Conservation (phyloP, 2,797 vertebrate genomes). For the Chaenodraco wilsoni region DNA sequence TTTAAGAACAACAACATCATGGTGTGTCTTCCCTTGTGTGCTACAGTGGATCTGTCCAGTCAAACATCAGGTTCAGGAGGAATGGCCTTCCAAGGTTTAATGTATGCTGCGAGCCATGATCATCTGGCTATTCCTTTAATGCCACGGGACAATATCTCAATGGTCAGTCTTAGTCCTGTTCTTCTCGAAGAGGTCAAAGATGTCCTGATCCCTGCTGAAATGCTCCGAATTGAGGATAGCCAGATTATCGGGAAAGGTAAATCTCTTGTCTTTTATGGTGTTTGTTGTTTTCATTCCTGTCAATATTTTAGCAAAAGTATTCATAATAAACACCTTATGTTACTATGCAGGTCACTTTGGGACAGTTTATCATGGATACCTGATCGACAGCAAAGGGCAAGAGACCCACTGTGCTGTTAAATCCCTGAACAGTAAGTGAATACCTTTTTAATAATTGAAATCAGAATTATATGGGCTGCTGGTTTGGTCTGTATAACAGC, state of each 20-base stretch:
- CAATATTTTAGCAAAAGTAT: not conserved
- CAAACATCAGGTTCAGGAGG: slow-evolving; percentile 65
- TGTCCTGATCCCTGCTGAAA: slow-evolving; percentile 90
- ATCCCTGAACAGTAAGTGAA: slow-evolving; percentile 89
- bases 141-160: slow-evolving; percentile 76
- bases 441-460: not conserved
- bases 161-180: slow-evolving; percentile 82
- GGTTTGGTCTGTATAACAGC: slow-evolving; percentile 1
- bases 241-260: slow-evolving; percentile 94
- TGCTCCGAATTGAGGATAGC: slow-evolving; percentile 84
- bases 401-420: slow-evolving; percentile 91
- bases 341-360: slow-evolving; percentile 90
- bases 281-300: not conserved
- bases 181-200: slow-evolving; percentile 95
- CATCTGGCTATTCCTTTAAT: slow-evolving; percentile 85
- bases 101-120: slow-evolving; percentile 74
- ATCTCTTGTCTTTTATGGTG: not conserved
- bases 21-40: slow-evolving; percentile 9
- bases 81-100: slow-evolving; percentile 67
- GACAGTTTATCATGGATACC: slow-evolving; percentile 92
- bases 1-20: not conserved
- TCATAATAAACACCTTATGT: not conserved
- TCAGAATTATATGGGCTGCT: not conserved
- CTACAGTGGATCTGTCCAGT: slow-evolving; percentile 55
- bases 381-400: slow-evolving; percentile 84